These are phyloP conservation scores for Netelia virgata DNA, from an alignment of 2,888 invertebrate genomes.

Conservation along the genomic window DNA sequence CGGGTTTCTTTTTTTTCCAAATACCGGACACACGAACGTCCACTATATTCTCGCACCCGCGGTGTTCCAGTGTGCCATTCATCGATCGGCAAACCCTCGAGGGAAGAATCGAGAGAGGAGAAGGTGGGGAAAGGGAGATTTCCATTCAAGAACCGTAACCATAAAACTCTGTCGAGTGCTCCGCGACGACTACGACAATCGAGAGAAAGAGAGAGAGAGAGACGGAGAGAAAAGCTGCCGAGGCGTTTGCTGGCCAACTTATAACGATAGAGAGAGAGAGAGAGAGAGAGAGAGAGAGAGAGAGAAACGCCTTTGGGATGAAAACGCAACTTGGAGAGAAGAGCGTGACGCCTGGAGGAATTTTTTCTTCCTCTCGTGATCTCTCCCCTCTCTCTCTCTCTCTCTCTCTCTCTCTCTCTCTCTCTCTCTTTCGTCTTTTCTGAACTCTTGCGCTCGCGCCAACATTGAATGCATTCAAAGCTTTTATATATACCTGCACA, in stretches of 20 bases:
- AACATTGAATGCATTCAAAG: constrained; percentile 59
- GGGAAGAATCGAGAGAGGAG: constrained; percentile 56
- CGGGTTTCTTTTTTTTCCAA: constrained; percentile 2
- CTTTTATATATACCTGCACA: constrained; percentile 35
- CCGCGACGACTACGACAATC: constrained; percentile 44
- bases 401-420: constrained; percentile 9
- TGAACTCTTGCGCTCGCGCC: constrained; percentile 58
- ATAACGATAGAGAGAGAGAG: constrained; percentile 32
- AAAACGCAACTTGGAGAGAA: constrained; percentile 52
- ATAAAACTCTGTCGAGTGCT: constrained; percentile 57
- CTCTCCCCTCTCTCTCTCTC: constrained; percentile 19
- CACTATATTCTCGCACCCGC: constrained; percentile 58
- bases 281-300: constrained; percentile 4
- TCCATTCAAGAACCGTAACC: constrained; percentile 56
- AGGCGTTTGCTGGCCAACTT: constrained; percentile 59
- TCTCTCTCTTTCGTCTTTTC: constrained; percentile 29
- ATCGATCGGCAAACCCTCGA: constrained; percentile 67
- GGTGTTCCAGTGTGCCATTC: constrained; percentile 62
- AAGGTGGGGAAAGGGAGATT: constrained; percentile 25
- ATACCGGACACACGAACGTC: constrained; percentile 47
- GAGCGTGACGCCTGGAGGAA: constrained; percentile 59
- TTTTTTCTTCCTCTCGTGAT: constrained; percentile 25
- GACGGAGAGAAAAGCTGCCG: constrained; percentile 45
- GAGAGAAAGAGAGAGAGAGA: constrained; percentile 31
- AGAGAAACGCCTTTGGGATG: constrained; percentile 43